Evolutionary conservation across 2,888 invertebrate species (phyloP), one percentile per base, ranked within the genome.

Genomic region (Molorchus minor): DNA sequence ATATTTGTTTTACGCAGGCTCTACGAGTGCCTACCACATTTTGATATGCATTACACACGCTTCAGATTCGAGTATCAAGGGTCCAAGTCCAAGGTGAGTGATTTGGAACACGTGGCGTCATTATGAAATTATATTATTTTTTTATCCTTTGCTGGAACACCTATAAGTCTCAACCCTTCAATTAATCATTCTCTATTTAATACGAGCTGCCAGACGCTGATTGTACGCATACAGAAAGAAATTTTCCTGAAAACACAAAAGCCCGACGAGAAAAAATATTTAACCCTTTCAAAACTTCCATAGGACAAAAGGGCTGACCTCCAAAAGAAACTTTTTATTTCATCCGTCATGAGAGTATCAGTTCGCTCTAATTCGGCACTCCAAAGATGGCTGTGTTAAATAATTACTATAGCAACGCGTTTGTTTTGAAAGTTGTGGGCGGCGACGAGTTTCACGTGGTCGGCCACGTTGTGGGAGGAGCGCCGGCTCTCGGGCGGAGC

Each of bases 371-470:
- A 56, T 40, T 30, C 52, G 25, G 17, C 17, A 19, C 49, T 56
- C 58, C 67, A 69, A 75, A 73, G 67, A 73, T 75, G 75, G 72
- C 73, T 71, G 67, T 67, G 49, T 47, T 56, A 51, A 64, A 58
- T 68, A 72, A 71, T 76, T 67, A 66, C 75, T 71, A 76, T 77
- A 70, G 73, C 69, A 70, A 77, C 77, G 55, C 12, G 57, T 56
- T 56, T 58, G 57, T 56, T 63, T 63, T 60, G 60, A 58, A 21
- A 29, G 64, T 64, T 47, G 65, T 60, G 61, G 70, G 72, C 70
- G 71, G 70, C 52, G 17, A 38, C 47, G 51, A 53, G 62, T 63
- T 69, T 71, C 75, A 73, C 72, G 72, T 64, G 68, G 58, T 67
- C 62, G 59, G 58, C 53, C 58, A 62, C 61, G 60, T 58, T 47